phyloP scores from a whole-genome alignment of 2,113 vertebrate species.

The Aspidoscelis tigris region DNA sequence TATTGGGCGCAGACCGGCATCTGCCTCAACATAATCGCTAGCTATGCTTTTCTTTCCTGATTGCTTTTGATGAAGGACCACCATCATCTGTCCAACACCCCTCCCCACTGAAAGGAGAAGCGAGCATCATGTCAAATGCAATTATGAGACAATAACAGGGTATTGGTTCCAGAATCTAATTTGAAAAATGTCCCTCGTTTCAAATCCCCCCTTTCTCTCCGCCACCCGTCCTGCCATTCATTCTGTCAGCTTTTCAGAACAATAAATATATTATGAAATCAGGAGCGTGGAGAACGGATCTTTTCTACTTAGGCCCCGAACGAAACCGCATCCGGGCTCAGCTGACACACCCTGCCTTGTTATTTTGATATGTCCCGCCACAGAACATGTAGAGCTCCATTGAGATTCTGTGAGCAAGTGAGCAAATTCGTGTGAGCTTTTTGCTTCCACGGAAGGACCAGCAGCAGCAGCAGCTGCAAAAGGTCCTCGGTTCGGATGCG shows the following conservation, averaged over 20 bases:
- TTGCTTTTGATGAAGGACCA: fast-evolving
- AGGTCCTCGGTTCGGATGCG: no score
- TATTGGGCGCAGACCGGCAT: fast-evolving
- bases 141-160: conserved; percentile 71
- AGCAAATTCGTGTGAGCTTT: no score
- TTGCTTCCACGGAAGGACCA: neutral
- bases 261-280: conserved; percentile 34
- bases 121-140: conserved; percentile 66
- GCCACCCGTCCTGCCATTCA: neutral
- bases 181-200: conserved; percentile 65
- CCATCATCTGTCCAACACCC: neutral
- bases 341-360: neutral
- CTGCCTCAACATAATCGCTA: conserved; percentile 13
- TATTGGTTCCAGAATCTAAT: conserved; percentile 71
- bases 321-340: neutral
- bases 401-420: neutral
- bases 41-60: neutral
- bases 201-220: conserved; percentile 3
- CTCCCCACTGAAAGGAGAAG: conserved; percentile 40
- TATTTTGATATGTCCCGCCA: neutral
- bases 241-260: conserved; percentile 51
- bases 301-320: conserved; percentile 31
- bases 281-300: conserved; percentile 45
- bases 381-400: neutral
- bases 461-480: no score